These are phyloP conservation scores for Cossypha niveicapilla DNA, from an alignment of 2,797 vertebrate genomes.

Conservation along the genomic window DNA sequence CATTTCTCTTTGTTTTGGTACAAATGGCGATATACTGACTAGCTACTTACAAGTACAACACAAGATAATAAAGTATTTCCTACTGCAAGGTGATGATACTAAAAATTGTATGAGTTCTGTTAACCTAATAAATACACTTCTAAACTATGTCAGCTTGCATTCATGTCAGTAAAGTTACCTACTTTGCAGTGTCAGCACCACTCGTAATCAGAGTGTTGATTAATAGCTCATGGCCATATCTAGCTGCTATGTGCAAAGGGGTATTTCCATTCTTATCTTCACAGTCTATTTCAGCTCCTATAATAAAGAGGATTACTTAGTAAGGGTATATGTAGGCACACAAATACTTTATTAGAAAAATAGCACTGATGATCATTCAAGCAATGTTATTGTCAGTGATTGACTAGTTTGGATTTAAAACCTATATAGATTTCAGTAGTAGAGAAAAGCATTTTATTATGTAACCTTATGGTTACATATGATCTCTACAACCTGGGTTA, in stretches of 20 bases:
- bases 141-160: background rate
- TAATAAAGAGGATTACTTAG: constrained; percentile 7
- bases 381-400: background rate
- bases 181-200: constrained; percentile 95
- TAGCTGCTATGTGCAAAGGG: constrained; percentile 95
- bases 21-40: background rate
- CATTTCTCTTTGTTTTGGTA: background rate
- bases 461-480: background rate
- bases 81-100: background rate
- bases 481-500: background rate
- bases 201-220: constrained; percentile 97
- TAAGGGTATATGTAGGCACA: background rate
- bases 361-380: background rate
- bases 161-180: constrained; percentile 63
- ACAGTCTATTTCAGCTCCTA: constrained; percentile 96
- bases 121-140: background rate
- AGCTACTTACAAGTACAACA: background rate
- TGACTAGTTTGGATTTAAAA: background rate
- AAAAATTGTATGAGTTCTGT: background rate
- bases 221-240: constrained; percentile 96
- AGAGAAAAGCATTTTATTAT: background rate
- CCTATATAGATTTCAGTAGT: background rate
- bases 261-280: constrained; percentile 98
- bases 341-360: background rate
- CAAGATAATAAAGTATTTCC: background rate